Conservation (phyloP, 2,797 vertebrate species). For the Octomys mimax region DNA sequence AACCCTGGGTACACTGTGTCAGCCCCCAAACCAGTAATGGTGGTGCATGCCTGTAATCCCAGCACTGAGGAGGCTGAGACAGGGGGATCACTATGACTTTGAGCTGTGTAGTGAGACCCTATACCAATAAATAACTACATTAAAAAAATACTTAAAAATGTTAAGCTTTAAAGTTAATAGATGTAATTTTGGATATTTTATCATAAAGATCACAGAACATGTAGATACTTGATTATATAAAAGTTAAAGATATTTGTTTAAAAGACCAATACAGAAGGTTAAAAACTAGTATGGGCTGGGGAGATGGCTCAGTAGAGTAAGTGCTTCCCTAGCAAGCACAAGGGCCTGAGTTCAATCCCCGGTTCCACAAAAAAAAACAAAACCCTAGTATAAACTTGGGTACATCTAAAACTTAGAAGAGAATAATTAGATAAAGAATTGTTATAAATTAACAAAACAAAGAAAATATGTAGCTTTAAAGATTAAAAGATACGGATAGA, state of each 20-base stretch:
- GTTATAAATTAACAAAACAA: not conserved
- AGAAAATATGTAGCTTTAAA: not conserved
- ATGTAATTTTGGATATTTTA: not conserved
- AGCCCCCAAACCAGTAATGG: too few relatives aligned
- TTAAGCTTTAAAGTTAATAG: not conserved
- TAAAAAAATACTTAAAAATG: not conserved
- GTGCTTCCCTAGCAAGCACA: too few relatives aligned
- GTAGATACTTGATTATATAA: not conserved
- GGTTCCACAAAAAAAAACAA: too few relatives aligned
- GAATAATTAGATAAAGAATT: constrained; percentile 1
- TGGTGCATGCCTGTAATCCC: too few relatives aligned
- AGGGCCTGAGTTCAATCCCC: too few relatives aligned
- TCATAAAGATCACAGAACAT: not conserved
- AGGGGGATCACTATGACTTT: too few relatives aligned
- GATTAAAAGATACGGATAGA: constrained; percentile 29
- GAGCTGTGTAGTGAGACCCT: too few relatives aligned
- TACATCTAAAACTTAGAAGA: constrained; percentile 8
- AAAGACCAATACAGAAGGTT: not conserved
- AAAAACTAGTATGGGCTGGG: not conserved
- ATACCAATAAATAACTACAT: too few relatives aligned
- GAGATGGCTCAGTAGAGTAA: too few relatives aligned
- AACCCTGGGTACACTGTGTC: too few relatives aligned
- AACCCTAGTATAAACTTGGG: constrained; percentile 42
- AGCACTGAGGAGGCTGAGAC: too few relatives aligned
- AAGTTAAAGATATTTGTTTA: constrained; percentile 43